Evolutionary conservation across 2,888 invertebrate genomes (phyloP), one percentile per base, ranked within the genome.

Genomic region (Acrobasis repandana): DNA sequence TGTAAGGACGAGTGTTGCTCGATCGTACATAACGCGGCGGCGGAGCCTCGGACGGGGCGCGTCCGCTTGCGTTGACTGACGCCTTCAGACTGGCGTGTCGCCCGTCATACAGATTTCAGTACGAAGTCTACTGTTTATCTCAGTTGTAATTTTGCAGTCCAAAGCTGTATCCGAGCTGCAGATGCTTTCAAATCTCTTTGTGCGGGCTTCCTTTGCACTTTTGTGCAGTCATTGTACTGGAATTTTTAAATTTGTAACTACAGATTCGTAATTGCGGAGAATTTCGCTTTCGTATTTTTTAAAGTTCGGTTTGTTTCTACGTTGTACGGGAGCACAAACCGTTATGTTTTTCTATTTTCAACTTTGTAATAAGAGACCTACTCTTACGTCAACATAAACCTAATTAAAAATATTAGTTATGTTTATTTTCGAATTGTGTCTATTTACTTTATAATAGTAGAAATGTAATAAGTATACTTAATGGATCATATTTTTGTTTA

Each of bases 161-260:
- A 79, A 84, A 86, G 83, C 86, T 84, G 85, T 86, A 83, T 82
- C 82, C 80, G 78, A 86, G 80, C 83, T 87, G 82, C 85, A 88
- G 86, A 88, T 87, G 90, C 88, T 85, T 85, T 88, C 81, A 84
- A 83, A 88, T 86, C 83, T 82, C 86, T 89, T 88, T 89, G 87
- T 88, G 81, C 72, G 70, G 77, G 76, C 71, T 84, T 87, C 82
- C 84, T 86, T 88, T 86, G 83, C 82, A 83, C 80, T 85, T 84
- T 83, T 86, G 77, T 79, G 80, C 79, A 84, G 77, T 82, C 80
- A 81, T 85, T 87, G 81, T 85, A 77, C 76, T 79, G 79, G 75
- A 78, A 77, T 75, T 82, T 84, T 83, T 77, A 73, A 80, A 81
- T 78, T 80, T 70, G 70, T 76, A 76, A 75, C 74, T 75, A 76